phyloP scores from a whole-genome alignment of 2,113 vertebrate genomes.

The Salminus brasiliensis region DNA sequence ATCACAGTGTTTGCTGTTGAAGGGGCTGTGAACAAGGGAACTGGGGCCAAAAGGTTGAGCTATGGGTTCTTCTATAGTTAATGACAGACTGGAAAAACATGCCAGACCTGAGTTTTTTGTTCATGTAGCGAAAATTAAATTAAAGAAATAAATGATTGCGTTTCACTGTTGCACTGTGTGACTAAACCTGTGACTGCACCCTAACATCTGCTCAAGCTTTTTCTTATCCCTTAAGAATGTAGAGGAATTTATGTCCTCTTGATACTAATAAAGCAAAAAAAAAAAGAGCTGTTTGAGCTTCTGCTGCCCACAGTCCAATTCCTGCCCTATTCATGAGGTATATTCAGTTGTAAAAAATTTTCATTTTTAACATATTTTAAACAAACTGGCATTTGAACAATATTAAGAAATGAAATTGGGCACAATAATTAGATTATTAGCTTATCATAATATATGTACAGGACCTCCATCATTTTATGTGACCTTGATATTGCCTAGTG shows the following conservation, averaged over 20 bases:
- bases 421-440: too few species aligned
- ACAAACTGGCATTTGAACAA: too few species aligned
- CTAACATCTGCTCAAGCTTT: neutral
- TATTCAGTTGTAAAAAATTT: too few species aligned
- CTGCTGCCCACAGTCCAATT: neutral
- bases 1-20: constrained; percentile 25
- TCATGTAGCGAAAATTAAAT: neutral
- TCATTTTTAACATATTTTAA: too few species aligned
- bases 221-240: neutral
- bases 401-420: too few species aligned
- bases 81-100: constrained; percentile 29
- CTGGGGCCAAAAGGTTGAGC: constrained; percentile 28
- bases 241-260: neutral
- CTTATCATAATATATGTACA: too few species aligned
- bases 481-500: too few species aligned
- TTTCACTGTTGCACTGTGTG: too few species aligned
- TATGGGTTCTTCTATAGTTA: constrained; percentile 35
- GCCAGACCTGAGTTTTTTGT: neutral
- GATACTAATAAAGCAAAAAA: constrained; percentile 26
- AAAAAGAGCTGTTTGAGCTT: constrained; percentile 15
- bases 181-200: neutral
- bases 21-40: neutral
- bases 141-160: too few species aligned
- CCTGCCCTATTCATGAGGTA: too few species aligned
- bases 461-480: too few species aligned